Percentiles rank a stretch among this genome's conserved stretches.
Conservation (phyloP, 2,888 invertebrate species). For the Andrena fulva region DNA sequence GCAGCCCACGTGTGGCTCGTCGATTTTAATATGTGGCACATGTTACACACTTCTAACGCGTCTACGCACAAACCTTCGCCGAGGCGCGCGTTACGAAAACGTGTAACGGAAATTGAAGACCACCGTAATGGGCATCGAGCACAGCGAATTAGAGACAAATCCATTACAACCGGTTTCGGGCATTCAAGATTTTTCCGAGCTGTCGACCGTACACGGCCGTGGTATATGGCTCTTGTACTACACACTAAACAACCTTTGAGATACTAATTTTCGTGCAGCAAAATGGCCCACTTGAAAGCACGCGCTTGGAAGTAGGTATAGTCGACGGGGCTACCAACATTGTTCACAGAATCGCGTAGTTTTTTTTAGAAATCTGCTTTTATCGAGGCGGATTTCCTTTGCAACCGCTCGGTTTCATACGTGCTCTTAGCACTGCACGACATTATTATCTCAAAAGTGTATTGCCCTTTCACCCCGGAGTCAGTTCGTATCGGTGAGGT, state of each 20-base stretch:
- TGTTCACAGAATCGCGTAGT: conserved; percentile 4
- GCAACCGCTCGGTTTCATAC: conserved; percentile 47
- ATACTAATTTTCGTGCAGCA: not conserved
- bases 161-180: conserved; percentile 63
- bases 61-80: conserved; percentile 22
- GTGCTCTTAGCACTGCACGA: conserved; percentile 35
- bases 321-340: not conserved
- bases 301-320: not conserved
- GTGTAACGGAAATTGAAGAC: conserved; percentile 49
- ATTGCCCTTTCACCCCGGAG: conserved; percentile 63
- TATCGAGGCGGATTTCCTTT: conserved; percentile 43
- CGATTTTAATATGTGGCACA: conserved; percentile 27
- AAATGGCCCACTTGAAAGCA: not conserved
- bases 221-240: not conserved
- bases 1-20: conserved; percentile 1
- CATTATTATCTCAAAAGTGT: conserved; percentile 63
- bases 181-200: conserved; percentile 20
- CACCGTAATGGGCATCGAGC: conserved; percentile 16
- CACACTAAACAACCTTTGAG: not conserved
- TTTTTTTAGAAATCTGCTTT: conserved; percentile 33
- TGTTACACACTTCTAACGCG: conserved; percentile 33
- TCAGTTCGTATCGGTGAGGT: conserved; percentile 57
- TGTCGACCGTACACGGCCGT: conserved; percentile 8
- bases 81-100: conserved; percentile 35
- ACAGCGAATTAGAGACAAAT: conserved; percentile 22